phyloP scores from a whole-genome alignment of 2,113 vertebrate genomes.

The Platichthys stellatus region DNA sequence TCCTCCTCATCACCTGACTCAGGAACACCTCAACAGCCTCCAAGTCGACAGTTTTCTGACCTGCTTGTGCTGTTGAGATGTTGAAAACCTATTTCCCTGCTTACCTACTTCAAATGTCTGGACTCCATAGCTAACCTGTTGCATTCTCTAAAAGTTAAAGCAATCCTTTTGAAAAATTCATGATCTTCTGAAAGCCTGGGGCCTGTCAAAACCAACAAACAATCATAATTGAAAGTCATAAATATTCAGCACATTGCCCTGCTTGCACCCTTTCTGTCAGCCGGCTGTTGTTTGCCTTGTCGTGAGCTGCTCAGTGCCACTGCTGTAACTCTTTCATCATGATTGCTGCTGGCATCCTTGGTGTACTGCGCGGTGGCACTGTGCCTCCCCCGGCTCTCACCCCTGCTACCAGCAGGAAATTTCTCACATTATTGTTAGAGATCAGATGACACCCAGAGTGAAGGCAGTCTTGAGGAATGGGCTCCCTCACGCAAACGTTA shows the following conservation, averaged over 20 bases:
- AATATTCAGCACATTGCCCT: constrained; percentile 29
- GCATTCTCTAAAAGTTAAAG: constrained; percentile 4
- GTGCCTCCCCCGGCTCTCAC: not conserved
- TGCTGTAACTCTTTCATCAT: constrained; percentile 28
- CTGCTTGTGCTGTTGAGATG: no score
- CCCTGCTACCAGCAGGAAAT: not conserved
- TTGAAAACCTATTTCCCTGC: no score
- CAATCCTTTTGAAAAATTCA: constrained; percentile 11
- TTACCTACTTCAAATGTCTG: not conserved
- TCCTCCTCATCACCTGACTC: no score
- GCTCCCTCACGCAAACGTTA: not conserved
- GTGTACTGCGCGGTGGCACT: not conserved
- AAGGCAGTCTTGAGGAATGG: constrained; percentile 17
- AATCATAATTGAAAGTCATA: constrained; percentile 36
- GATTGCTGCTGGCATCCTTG: not conserved
- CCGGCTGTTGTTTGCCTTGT: not conserved
- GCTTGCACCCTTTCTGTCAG: constrained; percentile 11
- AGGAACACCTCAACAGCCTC: no score
- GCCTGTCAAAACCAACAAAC: constrained; percentile 14
- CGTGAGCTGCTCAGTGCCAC: not conserved
- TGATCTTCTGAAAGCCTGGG: not conserved
- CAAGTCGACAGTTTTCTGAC: no score
- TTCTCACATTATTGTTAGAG: constrained; percentile 28
- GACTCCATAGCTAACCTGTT: constrained; percentile 4
- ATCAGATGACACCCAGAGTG: constrained; percentile 15